Evolutionary conservation across 2,113 vertebrate species (phyloP).

Genomic region (Malurus melanocephalus): DNA sequence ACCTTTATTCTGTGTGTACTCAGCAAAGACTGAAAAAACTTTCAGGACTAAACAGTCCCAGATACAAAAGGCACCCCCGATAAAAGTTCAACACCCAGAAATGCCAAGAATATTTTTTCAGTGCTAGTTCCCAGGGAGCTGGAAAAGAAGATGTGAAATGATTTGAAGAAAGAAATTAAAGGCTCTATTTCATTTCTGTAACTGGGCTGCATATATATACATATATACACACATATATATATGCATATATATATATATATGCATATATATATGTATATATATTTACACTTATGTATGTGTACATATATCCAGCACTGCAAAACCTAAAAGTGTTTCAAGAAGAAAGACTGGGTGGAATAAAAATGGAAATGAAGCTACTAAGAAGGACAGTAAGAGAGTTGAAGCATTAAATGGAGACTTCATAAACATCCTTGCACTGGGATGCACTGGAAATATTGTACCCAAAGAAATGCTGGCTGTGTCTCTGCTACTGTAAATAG

Average conservation of each 20-base stretch:
- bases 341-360: neutral
- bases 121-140: neutral
- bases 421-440: neutral
- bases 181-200: neutral
- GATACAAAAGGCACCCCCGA: neutral
- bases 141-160: neutral
- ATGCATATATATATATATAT: too few species aligned
- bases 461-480: neutral
- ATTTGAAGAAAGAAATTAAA: neutral
- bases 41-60: neutral
- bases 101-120: neutral
- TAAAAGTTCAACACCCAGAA: neutral
- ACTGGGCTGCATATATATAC: neutral
- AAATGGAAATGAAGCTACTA: conserved; percentile 7
- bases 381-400: neutral
- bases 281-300: neutral
- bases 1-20: neutral
- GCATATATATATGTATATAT: too few species aligned
- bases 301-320: neutral
- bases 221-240: neutral
- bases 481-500: conserved; percentile 14
- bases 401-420: conserved; percentile 18
- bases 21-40: neutral
- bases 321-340: neutral
- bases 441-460: neutral